A percentile compares a stretch with the other conserved stretches of the same genome.
Evolutionary conservation across 2,797 vertebrate genomes (phyloP).

Genomic region (Acanthiza pusilla): DNA sequence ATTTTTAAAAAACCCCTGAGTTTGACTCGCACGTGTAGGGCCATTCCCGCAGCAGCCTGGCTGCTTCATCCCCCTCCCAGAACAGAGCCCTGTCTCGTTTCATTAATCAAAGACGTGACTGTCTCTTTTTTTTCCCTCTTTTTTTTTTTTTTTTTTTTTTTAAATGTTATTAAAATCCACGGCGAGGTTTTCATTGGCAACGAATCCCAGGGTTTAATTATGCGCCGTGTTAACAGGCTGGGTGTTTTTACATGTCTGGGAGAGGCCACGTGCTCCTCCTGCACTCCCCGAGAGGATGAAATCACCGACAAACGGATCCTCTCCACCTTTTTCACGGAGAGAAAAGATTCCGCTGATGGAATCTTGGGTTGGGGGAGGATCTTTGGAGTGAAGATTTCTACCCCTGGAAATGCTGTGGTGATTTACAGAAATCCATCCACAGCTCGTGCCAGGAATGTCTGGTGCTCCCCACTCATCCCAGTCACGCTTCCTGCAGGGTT

Average conservation of each 20-base stretch:
- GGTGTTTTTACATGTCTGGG: slow-evolving; percentile 10
- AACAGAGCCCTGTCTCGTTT: background rate
- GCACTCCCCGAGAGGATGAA: background rate
- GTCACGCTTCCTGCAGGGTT: background rate
- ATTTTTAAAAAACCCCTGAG: background rate
- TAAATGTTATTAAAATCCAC: slow-evolving; percentile 10
- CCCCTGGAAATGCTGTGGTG: background rate
- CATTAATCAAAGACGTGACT: slow-evolving; percentile 9
- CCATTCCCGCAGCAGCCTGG: background rate
- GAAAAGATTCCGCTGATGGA: background rate
- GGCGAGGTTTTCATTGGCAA: slow-evolving; percentile 29
- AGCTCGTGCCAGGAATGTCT: background rate
- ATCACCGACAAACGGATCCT: background rate
- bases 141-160: background rate
- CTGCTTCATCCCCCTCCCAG: background rate
- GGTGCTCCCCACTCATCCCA: background rate
- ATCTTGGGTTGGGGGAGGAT: background rate
- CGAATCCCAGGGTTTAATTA: slow-evolving; percentile 15
- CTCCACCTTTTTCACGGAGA: background rate
- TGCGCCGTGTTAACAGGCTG: background rate
- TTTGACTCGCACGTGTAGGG: background rate
- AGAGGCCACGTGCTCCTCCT: background rate
- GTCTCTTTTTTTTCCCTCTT: background rate
- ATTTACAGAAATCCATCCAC: background rate
- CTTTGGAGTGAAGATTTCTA: background rate